Conservation (phyloP, 2,797 vertebrate genomes). For the Muscicapa striata region DNA sequence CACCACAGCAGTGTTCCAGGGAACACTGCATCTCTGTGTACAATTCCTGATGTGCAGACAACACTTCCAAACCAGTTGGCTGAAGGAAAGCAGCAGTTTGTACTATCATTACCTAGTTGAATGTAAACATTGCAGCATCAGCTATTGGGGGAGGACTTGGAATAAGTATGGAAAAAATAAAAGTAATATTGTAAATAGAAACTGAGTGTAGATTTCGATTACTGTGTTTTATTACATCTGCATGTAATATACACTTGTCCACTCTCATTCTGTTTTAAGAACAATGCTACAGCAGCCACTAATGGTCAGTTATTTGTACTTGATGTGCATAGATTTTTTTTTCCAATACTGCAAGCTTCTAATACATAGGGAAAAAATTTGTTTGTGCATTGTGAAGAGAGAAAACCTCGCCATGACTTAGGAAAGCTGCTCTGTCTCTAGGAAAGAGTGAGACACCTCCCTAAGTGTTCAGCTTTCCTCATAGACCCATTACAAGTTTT, state of each 20-base stretch:
- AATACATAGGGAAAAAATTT: neutral
- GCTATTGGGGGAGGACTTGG: slow-evolving; percentile 13
- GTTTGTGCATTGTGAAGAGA: neutral
- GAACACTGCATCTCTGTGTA: neutral
- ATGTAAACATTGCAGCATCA: neutral
- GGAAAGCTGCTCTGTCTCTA: neutral
- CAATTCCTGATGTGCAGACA: neutral
- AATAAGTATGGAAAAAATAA: slow-evolving; percentile 57
- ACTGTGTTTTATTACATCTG: neutral
- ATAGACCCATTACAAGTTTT: neutral
- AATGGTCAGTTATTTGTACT: neutral
- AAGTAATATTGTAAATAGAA: slow-evolving; percentile 58
- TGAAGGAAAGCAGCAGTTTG: neutral
- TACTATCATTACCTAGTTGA: neutral
- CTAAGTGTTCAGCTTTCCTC: neutral
- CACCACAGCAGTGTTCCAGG: neutral
- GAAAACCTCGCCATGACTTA: neutral
- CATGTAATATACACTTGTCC: neutral
- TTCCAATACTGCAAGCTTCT: neutral
- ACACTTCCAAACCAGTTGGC: neutral
- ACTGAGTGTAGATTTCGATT: slow-evolving; percentile 11
- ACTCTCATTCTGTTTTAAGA: neutral
- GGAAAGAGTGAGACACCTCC: neutral
- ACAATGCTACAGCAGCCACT: neutral
- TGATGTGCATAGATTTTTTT: neutral